Evolutionary conservation across 1,140 invertebrate species (phyloP).

Genomic region (Galleria mellonella): DNA sequence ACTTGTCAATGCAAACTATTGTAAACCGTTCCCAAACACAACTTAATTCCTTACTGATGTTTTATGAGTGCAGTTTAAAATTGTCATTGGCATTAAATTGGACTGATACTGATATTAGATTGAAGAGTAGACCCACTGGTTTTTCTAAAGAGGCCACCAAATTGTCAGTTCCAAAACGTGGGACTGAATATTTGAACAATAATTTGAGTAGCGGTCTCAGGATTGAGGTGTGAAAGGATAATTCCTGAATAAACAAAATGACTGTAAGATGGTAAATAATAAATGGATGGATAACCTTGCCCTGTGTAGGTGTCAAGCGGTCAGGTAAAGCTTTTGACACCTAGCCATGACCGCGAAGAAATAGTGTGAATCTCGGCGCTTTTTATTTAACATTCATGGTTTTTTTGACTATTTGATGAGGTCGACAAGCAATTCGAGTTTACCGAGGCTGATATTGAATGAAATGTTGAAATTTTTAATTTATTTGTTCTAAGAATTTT

Average conservation of each 20-base stretch:
- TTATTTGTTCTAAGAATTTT: too few relatives aligned
- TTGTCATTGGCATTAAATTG: too few relatives aligned
- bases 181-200: constrained; percentile 46
- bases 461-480: constrained; percentile 11
- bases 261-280: constrained; percentile 58
- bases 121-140: too few relatives aligned
- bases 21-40: too few relatives aligned
- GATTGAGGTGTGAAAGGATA: constrained; percentile 60
- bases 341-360: constrained; percentile 37
- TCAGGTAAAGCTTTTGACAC: constrained; percentile 73
- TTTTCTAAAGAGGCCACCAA: neutral
- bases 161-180: constrained; percentile 18
- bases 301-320: constrained; percentile 53
- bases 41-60: too few relatives aligned
- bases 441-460: constrained; percentile 15
- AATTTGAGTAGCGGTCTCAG: constrained; percentile 57
- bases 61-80: too few relatives aligned
- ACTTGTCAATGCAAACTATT: too few relatives aligned
- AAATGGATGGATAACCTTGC: constrained; percentile 34
- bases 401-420: constrained; percentile 49
- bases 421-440: constrained; percentile 19
- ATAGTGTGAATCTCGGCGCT: constrained; percentile 59
- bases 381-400: constrained; percentile 47
- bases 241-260: constrained; percentile 59
- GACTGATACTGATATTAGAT: too few relatives aligned